Conservation (phyloP, 2,797 vertebrate species). For the Mus minutoides region DNA sequence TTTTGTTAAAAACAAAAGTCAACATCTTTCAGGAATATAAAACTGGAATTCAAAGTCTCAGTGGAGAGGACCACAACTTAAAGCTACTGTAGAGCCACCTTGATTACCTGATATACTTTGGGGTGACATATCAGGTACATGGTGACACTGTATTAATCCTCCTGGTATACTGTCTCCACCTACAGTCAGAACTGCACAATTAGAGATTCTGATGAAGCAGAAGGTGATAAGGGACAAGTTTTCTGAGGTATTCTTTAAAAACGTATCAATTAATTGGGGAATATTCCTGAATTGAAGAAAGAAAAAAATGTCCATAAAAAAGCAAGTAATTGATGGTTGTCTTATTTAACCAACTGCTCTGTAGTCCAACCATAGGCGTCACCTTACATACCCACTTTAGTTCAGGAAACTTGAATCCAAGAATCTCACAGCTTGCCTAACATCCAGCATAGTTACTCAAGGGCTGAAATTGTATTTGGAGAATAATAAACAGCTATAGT, state of each 20-base stretch:
- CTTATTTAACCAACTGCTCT: background rate
- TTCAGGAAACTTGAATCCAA: background rate
- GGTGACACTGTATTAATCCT: fast-evolving
- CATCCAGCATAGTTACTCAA: background rate
- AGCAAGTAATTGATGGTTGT: background rate
- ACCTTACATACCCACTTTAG: background rate
- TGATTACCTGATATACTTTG: fast-evolving
- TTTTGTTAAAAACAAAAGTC: background rate
- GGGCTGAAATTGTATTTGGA: background rate
- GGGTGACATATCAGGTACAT: background rate
- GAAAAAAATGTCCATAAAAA: background rate
- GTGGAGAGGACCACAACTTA: background rate
- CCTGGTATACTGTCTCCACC: background rate
- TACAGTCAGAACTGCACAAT: background rate
- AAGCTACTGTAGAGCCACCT: background rate
- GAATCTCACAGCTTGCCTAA: background rate
- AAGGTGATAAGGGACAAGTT: background rate
- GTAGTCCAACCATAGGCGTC: background rate
- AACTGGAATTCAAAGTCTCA: background rate
- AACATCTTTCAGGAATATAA: background rate
- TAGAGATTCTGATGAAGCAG: background rate
- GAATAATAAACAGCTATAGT: background rate
- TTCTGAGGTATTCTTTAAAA: background rate
- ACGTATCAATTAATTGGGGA: background rate
- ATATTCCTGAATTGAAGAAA: background rate